These are phyloP conservation scores for Spea hammondii DNA, from an alignment of 2,797 vertebrate species.

Conservation along the genomic window DNA sequence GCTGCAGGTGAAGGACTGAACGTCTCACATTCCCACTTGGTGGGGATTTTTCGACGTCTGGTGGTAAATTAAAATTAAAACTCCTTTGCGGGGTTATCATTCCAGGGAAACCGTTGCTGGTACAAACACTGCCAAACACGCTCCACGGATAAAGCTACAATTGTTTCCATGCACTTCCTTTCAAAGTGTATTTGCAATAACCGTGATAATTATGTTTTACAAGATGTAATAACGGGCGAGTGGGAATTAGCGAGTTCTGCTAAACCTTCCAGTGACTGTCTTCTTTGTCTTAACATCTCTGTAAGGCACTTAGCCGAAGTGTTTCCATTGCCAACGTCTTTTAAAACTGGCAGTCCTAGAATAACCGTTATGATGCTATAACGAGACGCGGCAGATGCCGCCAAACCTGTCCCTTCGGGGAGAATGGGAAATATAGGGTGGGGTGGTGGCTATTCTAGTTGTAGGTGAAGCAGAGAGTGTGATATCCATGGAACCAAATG, in stretches of 20 bases:
- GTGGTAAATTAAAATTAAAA: too few relatives aligned
- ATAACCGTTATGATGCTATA: slow-evolving; percentile 7
- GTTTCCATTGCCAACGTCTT: neutral
- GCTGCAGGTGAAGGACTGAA: too few relatives aligned
- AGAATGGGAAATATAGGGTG: neutral
- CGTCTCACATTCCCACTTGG: too few relatives aligned
- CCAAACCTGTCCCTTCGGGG: slow-evolving; percentile 18
- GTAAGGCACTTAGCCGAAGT: neutral
- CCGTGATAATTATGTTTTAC: slow-evolving; percentile 26
- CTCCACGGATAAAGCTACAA: slow-evolving; percentile 21
- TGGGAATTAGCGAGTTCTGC: slow-evolving; percentile 11
- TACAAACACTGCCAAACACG: slow-evolving; percentile 13
- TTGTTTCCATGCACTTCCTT: slow-evolving; percentile 8
- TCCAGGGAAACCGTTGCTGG: neutral
- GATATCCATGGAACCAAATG: neutral
- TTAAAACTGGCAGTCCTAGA: slow-evolving; percentile 28
- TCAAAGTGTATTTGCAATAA: slow-evolving; percentile 34
- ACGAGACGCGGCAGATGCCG: neutral
- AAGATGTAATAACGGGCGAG: slow-evolving; percentile 20
- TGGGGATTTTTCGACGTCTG: too few relatives aligned
- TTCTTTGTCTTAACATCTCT: neutral
- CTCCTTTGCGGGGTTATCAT: slow-evolving; percentile 30
- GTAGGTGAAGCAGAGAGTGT: neutral
- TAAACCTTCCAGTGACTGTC: neutral
- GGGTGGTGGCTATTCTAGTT: neutral